phyloP scores from a whole-genome alignment of 2,113 vertebrate species.

The Silurus meridionalis region DNA sequence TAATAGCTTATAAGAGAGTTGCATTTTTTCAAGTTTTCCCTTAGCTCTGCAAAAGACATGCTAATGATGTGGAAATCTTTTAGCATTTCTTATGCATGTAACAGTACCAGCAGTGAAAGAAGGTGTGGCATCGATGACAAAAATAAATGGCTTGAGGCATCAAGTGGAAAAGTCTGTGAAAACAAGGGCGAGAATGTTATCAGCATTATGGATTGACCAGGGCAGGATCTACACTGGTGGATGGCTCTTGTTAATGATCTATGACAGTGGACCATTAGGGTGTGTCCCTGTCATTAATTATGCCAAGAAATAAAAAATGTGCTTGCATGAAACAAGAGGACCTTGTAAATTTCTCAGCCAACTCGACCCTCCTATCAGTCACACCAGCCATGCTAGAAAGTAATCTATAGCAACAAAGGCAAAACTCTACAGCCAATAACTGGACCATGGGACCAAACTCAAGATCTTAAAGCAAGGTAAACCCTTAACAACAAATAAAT shows the following conservation, averaged over 20 bases:
- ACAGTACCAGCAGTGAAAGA: not conserved
- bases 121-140: not conserved
- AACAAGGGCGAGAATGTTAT: not conserved
- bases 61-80: too few relatives aligned
- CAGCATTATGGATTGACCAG: not conserved
- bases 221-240: not conserved
- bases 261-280: not conserved
- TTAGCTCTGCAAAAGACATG: not conserved
- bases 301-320: not conserved
- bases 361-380: not conserved
- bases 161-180: not conserved
- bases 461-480: not conserved
- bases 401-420: not conserved
- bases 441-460: not conserved
- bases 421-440: not conserved
- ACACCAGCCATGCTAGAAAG: not conserved
- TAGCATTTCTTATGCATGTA: too few relatives aligned
- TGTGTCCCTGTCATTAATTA: not conserved
- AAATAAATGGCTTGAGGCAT: not conserved
- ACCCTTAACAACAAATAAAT: not conserved
- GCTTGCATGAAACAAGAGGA: too few relatives aligned
- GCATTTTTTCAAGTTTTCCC: not conserved
- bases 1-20: not conserved
- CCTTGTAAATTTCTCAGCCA: not conserved
- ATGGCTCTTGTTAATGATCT: not conserved